These are phyloP conservation scores for Pecten maximus DNA, from an alignment of 2,888 invertebrate genomes.

Conservation along the genomic window DNA sequence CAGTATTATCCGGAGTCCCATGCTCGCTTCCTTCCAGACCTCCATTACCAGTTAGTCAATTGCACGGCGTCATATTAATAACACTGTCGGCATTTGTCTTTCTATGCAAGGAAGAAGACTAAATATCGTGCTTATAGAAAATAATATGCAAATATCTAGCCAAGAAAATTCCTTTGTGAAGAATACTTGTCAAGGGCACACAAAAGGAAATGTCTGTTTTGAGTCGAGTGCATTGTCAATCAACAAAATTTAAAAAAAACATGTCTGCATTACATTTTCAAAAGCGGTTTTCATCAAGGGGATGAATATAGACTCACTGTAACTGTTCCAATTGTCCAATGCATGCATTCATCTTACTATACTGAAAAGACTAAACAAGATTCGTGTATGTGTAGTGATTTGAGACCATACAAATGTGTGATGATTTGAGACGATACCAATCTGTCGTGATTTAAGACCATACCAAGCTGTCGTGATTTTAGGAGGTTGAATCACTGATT, in stretches of 20 bases:
- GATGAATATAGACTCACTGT: no score
- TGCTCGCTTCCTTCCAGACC: background rate
- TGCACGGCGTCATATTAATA: background rate
- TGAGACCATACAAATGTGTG: no score
- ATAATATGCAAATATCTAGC: background rate
- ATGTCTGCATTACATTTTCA: background rate
- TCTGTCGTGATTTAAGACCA: no score
- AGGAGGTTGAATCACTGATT: no score
- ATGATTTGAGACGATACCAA: no score
- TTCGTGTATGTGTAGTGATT: no score
- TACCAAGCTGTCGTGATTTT: no score
- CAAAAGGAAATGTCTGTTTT: background rate
- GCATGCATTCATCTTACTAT: no score
- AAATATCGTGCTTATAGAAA: background rate
- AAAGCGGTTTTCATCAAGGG: background rate
- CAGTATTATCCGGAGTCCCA: background rate
- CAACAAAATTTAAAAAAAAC: background rate
- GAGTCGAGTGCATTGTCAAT: background rate
- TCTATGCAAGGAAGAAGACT: background rate
- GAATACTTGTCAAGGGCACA: background rate
- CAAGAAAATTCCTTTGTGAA: background rate
- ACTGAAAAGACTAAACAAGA: no score
- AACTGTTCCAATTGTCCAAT: no score
- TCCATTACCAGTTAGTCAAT: slow-evolving; percentile 13
- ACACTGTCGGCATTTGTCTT: background rate